A percentile compares a stretch with the other conserved stretches of the same genome.
phyloP scores from a whole-genome alignment of 2,888 invertebrate genomes.

The Euzophera pinguis region DNA sequence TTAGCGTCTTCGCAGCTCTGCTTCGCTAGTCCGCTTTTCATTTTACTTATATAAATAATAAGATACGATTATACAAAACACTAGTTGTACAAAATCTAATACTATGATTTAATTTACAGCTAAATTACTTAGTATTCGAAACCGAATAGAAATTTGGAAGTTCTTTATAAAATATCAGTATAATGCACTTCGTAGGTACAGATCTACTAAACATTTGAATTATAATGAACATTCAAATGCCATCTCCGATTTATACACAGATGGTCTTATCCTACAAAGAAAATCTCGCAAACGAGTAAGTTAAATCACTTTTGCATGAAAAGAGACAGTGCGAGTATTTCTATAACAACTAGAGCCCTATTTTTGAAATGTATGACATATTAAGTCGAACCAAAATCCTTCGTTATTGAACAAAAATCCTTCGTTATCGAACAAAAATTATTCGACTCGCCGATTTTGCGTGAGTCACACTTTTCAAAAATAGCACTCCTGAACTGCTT shows the following conservation, averaged over 20 bases:
- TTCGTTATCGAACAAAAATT: no score
- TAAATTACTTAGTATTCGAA: not conserved
- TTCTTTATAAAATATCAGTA: not conserved
- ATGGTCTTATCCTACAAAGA: not conserved
- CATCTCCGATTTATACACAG: not conserved
- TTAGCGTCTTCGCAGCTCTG: no score
- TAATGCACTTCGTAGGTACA: not conserved
- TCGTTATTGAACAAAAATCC: no score
- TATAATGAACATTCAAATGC: not conserved
- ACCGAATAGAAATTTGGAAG: not conserved
- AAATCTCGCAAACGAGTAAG: not conserved
- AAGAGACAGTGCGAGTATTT: not conserved
- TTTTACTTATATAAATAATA: not conserved
- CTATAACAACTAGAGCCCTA: no score
- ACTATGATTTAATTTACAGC: not conserved
- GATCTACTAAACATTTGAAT: not conserved
- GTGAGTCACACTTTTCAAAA: no score
- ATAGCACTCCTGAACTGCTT: no score
- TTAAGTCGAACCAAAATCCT: no score
- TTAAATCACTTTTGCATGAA: not conserved
- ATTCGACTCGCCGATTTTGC: no score
- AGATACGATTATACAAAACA: slow-evolving; percentile 25
- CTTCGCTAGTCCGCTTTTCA: no score
- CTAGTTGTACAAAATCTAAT: slow-evolving; percentile 32
- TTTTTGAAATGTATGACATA: no score